These are phyloP conservation scores for Philhelius pedissequus DNA, from an alignment of 2,888 invertebrate species.

Conservation along the genomic window DNA sequence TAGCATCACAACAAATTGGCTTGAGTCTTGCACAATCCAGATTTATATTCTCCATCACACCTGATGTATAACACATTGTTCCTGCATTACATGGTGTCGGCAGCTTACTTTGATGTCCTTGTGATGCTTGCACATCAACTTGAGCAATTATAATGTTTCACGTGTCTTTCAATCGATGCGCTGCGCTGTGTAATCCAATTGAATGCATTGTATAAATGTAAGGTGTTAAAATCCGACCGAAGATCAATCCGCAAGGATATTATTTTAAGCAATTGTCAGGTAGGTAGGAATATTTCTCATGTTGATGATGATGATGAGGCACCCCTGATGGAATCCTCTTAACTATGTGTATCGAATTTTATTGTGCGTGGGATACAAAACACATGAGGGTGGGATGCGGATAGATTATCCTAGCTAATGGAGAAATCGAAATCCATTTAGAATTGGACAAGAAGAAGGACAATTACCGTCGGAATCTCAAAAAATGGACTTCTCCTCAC, in stretches of 20 bases:
- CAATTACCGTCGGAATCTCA: constrained; percentile 33
- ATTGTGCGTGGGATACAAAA: constrained; percentile 59
- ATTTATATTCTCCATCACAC: constrained; percentile 41
- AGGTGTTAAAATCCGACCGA: constrained; percentile 65
- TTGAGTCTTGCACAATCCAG: constrained; percentile 37
- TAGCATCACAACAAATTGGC: constrained; percentile 52
- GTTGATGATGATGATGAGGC: constrained; percentile 25
- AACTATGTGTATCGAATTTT: constrained; percentile 63
- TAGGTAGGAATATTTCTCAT: neutral
- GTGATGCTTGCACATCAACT: no score
- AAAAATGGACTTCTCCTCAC: neutral
- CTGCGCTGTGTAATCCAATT: constrained; percentile 40
- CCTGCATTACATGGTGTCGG: neutral
- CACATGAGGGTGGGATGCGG: constrained; percentile 31
- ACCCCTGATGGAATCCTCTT: constrained; percentile 23
- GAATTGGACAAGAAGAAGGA: constrained; percentile 30
- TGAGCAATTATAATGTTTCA: constrained; percentile 64
- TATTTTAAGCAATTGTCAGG: constrained; percentile 46
- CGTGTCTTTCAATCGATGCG: constrained; percentile 48
- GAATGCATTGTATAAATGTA: constrained; percentile 26
- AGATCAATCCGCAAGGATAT: constrained; percentile 59
- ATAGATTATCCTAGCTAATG: constrained; percentile 64
- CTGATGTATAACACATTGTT: constrained; percentile 49
- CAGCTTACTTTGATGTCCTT: constrained; percentile 57
- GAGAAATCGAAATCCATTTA: constrained; percentile 65